Conservation (phyloP, 2,113 vertebrate genomes). For the Steatornis caripensis region DNA sequence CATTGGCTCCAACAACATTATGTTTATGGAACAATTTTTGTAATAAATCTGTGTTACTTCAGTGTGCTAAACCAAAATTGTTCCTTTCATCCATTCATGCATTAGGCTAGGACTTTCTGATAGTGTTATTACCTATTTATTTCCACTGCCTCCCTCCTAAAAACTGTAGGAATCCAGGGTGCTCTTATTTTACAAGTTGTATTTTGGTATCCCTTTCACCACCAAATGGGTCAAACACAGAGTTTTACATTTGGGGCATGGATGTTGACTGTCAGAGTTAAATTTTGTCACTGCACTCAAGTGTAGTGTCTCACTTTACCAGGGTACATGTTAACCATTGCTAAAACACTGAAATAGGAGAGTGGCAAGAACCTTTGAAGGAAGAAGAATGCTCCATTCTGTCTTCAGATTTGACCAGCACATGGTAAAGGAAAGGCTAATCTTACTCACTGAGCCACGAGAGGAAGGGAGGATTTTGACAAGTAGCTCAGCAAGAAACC, state of each 20-base stretch:
- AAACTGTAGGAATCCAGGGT: not conserved
- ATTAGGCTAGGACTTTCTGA: not conserved
- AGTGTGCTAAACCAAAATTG: not conserved
- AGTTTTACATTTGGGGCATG: not conserved
- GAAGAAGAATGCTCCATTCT: not conserved
- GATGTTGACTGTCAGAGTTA: not conserved
- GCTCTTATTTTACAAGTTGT: not conserved
- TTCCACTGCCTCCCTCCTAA: not conserved
- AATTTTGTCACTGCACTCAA: not conserved
- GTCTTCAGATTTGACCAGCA: not conserved
- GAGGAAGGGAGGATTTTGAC: not conserved
- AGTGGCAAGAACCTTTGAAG: not conserved
- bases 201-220: not conserved
- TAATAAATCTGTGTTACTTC: not conserved
- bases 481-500: not conserved
- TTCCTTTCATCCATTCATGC: not conserved
- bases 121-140: not conserved
- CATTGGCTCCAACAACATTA: not conserved
- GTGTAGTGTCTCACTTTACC: not conserved
- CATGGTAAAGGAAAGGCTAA: not conserved
- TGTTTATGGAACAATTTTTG: not conserved
- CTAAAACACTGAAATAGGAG: not conserved
- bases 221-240: not conserved
- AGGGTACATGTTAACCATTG: not conserved
- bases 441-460: not conserved